Evolutionary conservation across 2,888 invertebrate species (phyloP).

Genomic region (Tetranychus piercei): DNA sequence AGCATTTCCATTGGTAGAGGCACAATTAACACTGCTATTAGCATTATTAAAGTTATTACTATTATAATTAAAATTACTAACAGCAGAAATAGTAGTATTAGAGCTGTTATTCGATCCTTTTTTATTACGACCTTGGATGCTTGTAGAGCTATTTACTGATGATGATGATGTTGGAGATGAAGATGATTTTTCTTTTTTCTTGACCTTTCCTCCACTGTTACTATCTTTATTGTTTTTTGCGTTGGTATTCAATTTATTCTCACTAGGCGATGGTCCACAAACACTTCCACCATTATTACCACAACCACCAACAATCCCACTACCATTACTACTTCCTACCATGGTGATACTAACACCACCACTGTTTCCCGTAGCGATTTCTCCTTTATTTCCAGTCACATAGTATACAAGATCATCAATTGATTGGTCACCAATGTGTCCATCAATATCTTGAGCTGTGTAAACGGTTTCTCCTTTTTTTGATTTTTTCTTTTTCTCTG

Average conservation of each 20-base stretch:
- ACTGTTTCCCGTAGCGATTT: background rate
- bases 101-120: background rate
- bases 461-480: background rate
- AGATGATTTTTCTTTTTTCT: background rate
- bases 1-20: too few relatives aligned
- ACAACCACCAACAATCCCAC: background rate
- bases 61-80: background rate
- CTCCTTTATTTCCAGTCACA: conserved; percentile 13
- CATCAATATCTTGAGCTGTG: conserved; percentile 18
- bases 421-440: conserved; percentile 20
- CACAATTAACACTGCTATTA: too few relatives aligned
- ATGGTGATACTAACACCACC: too few relatives aligned
- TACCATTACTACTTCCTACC: background rate
- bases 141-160: conserved; percentile 1
- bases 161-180: background rate
- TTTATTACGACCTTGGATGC: background rate
- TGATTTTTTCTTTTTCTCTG: conserved; percentile 1
- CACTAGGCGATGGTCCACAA: background rate
- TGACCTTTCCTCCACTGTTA: background rate
- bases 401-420: conserved; percentile 17
- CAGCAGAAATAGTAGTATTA: background rate
- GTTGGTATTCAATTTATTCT: background rate
- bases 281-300: background rate
- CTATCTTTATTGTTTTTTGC: background rate
- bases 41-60: background rate